phyloP scores from a whole-genome alignment of 2,888 invertebrate genomes.

The Thecocarcelia acutangulata region DNA sequence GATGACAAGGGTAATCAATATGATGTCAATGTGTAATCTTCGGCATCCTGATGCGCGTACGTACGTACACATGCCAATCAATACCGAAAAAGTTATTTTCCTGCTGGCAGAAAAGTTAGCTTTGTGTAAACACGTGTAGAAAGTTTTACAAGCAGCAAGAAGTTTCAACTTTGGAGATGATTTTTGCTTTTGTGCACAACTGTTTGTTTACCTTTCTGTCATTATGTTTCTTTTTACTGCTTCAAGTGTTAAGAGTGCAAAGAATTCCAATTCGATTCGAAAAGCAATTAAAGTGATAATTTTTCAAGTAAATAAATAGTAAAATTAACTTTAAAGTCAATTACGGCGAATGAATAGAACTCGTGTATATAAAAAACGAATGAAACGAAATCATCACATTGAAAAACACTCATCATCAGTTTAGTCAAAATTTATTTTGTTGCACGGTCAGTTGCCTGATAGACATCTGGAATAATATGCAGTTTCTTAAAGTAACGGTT shows the following conservation, averaged over 20 bases:
- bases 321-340: slow-evolving; percentile 31
- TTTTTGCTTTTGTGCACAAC: slow-evolving; percentile 16
- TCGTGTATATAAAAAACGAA: neutral
- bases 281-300: slow-evolving; percentile 65
- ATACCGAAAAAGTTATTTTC: too few species aligned
- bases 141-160: too few species aligned
- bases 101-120: too few species aligned
- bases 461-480: slow-evolving; percentile 17
- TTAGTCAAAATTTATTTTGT: slow-evolving; percentile 9
- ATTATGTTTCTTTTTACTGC: neutral
- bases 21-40: too few species aligned
- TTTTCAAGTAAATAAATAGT: slow-evolving; percentile 56
- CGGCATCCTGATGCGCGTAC: too few species aligned
- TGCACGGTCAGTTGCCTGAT: neutral
- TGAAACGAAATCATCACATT: neutral
- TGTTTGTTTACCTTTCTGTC: neutral
- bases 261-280: slow-evolving; percentile 62
- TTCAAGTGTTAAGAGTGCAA: slow-evolving; percentile 13
- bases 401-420: neutral
- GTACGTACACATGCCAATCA: too few species aligned
- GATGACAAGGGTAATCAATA: too few species aligned
- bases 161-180: slow-evolving; percentile 6
- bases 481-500: slow-evolving; percentile 7
- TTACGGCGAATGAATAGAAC: slow-evolving; percentile 9
- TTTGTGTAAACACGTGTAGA: too few species aligned